Evolutionary conservation across 2,888 invertebrate species (phyloP).

Genomic region (Ganaspis brasiliensis): DNA sequence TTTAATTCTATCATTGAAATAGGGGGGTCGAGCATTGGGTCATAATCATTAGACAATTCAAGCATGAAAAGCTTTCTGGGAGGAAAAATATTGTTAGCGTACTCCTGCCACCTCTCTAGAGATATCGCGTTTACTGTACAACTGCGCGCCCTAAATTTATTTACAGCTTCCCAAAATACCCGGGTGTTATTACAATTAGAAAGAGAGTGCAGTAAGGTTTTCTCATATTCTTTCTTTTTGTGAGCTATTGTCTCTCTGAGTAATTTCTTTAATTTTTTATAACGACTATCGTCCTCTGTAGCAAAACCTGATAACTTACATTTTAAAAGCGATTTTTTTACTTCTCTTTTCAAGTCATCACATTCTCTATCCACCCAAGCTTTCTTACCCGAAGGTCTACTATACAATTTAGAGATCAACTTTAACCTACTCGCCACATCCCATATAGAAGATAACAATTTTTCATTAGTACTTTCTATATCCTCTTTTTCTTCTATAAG

Average conservation of each 20-base stretch:
- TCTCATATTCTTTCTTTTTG: not conserved
- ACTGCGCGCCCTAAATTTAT: too few relatives aligned
- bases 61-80: not conserved
- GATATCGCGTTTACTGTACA: too few relatives aligned
- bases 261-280: not conserved
- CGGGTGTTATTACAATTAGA: not conserved
- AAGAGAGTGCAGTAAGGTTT: not conserved
- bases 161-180: not conserved
- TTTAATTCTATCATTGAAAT: constrained; percentile 17
- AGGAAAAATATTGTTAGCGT: not conserved
- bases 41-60: not conserved
- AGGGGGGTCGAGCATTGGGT: not conserved
- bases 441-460: not conserved
- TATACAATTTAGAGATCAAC: not conserved
- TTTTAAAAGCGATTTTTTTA: not conserved
- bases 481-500: not conserved
- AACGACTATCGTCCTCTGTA: not conserved
- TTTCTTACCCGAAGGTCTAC: not conserved
- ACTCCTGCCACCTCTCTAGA: not conserved
- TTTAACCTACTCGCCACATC: not conserved
- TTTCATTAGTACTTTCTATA: not conserved
- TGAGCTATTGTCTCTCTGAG: not conserved
- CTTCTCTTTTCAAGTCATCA: not conserved
- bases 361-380: not conserved
- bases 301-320: not conserved